phyloP scores from a whole-genome alignment of 2,888 invertebrate species.

The Drosophila prostipennis region DNA sequence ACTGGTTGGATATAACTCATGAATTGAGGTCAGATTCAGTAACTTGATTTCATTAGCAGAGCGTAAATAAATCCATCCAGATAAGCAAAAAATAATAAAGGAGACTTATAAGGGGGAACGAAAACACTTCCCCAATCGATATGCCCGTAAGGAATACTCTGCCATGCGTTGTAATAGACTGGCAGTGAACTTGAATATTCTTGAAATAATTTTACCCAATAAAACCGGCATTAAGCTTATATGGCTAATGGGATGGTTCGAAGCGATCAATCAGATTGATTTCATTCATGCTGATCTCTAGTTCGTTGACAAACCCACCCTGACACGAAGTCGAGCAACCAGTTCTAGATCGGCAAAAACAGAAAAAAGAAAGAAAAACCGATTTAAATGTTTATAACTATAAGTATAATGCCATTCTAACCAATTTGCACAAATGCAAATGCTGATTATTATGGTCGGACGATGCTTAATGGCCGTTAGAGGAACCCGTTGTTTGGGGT shows the following conservation, averaged over 20 bases:
- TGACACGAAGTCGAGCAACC: slow-evolving; percentile 32
- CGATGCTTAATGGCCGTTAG: slow-evolving; percentile 44
- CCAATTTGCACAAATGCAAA: slow-evolving; percentile 73
- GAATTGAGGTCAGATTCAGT: slow-evolving; percentile 29
- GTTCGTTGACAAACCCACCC: slow-evolving; percentile 36
- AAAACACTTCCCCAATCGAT: slow-evolving; percentile 5
- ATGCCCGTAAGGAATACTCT: slow-evolving; percentile 25
- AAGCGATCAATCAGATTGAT: slow-evolving; percentile 24
- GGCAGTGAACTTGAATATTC: slow-evolving; percentile 21
- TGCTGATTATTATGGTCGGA: slow-evolving; percentile 44
- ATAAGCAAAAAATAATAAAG: slow-evolving; percentile 8
- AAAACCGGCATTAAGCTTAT: slow-evolving; percentile 22
- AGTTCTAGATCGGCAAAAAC: slow-evolving; percentile 7
- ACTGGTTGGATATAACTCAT: slow-evolving; percentile 31
- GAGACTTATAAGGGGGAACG: slow-evolving; percentile 1
- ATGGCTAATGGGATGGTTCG: slow-evolving; percentile 32
- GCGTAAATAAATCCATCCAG: neutral
- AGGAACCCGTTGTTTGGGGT: slow-evolving; percentile 32
- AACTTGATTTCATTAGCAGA: slow-evolving; percentile 29
- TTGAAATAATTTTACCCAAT: slow-evolving; percentile 24
- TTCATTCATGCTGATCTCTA: slow-evolving; percentile 39
- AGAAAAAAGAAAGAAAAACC: slow-evolving; percentile 15
- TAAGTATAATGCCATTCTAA: slow-evolving; percentile 59
- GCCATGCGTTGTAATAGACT: slow-evolving; percentile 25
- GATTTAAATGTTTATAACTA: slow-evolving; percentile 70